phyloP scores from a whole-genome alignment of 2,113 vertebrate genomes.

The Ophiodon elongatus region DNA sequence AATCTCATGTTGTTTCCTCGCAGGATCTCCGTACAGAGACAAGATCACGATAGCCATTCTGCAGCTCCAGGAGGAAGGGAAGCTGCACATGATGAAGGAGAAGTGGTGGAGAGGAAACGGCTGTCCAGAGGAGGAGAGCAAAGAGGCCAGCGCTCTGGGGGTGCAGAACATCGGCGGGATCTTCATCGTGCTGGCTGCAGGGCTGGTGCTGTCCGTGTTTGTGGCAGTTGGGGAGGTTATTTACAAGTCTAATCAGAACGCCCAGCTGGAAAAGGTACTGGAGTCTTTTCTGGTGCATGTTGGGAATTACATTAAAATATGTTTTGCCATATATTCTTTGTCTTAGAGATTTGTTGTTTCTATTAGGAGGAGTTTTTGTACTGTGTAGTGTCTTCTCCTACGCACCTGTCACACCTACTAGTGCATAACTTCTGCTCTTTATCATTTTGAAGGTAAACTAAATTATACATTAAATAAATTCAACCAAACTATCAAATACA shows the following conservation, averaged over 20 bases:
- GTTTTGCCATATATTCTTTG: background rate
- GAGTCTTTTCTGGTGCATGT: background rate
- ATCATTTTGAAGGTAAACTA: background rate
- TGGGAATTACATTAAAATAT: background rate
- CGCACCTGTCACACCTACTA: background rate
- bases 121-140: conserved; percentile 98
- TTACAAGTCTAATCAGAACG: conserved; percentile 99
- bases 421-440: background rate
- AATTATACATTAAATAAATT: background rate
- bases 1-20: conserved; percentile 15
- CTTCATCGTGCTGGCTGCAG: conserved; percentile 97
- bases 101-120: conserved; percentile 99
- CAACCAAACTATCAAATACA: background rate
- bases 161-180: conserved; percentile 99
- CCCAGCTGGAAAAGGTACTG: conserved; percentile 96
- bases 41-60: conserved; percentile 99
- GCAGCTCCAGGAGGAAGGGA: conserved; percentile 97
- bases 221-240: conserved; percentile 98
- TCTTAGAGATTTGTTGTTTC: background rate
- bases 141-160: conserved; percentile 97
- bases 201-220: conserved; percentile 97
- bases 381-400: background rate
- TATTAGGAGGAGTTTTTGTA: background rate
- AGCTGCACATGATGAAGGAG: conserved; percentile 99
- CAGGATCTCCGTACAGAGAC: conserved; percentile 97